Evolutionary conservation across 2,888 invertebrate genomes (phyloP).

Genomic region (Heterodera filipjevi): DNA sequence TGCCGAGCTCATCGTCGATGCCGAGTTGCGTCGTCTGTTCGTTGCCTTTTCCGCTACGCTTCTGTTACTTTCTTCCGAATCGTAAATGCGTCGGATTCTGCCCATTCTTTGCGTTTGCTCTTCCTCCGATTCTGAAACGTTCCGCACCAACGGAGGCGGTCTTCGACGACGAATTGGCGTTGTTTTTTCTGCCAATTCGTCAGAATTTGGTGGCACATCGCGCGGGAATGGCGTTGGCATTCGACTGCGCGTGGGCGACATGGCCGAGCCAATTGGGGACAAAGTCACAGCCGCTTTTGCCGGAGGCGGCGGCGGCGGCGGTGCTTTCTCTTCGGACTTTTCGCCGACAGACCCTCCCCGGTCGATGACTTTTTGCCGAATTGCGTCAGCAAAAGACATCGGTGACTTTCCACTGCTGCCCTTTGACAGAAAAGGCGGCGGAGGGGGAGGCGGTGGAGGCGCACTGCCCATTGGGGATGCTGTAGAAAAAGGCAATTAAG

Average conservation of each 20-base stretch:
- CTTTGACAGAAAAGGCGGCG: background rate
- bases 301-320: background rate
- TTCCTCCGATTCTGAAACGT: background rate
- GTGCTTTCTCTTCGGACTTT: background rate
- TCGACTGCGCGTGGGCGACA: background rate
- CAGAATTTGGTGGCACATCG: background rate
- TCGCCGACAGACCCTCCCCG: background rate
- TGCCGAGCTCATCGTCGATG: background rate
- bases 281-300: background rate
- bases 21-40: background rate
- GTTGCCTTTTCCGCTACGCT: background rate
- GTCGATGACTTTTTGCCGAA: background rate
- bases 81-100: background rate
- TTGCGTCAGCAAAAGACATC: background rate
- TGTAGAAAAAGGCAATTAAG: background rate
- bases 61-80: background rate
- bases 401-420: background rate
- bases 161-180: constrained; percentile 1
- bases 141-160: background rate
- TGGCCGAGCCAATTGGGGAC: background rate
- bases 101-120: background rate
- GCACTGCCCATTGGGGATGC: background rate
- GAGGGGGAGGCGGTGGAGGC: background rate
- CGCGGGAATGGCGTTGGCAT: background rate
- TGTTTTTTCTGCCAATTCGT: background rate